A percentile compares a stretch with the other conserved stretches of the same genome.
Evolutionary conservation across 2,797 vertebrate genomes (phyloP).

Genomic region (Manis crassicaudata): DNA sequence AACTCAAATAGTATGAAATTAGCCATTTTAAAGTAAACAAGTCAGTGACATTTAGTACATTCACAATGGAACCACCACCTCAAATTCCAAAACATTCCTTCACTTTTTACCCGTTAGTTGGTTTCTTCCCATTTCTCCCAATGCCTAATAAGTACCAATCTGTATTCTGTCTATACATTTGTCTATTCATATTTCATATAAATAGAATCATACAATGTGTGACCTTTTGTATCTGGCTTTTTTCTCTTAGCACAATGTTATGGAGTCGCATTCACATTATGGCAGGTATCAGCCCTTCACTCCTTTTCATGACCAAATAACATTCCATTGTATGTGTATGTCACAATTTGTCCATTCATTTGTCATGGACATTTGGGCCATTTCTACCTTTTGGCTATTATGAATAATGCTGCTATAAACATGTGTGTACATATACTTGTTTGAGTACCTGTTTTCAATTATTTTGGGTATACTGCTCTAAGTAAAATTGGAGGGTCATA

Average conservation of each 20-base stretch:
- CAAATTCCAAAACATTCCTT: not conserved
- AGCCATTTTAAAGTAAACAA: not conserved
- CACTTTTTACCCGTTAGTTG: not conserved
- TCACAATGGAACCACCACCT: not conserved
- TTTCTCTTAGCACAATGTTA: not conserved
- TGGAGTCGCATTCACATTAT: not conserved
- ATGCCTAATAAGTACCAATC: not conserved
- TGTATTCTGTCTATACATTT: not conserved
- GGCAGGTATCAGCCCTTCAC: not conserved
- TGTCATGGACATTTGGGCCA: not conserved
- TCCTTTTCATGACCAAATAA: not conserved
- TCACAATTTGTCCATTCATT: not conserved
- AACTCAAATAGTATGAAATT: not conserved
- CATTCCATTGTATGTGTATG: not conserved
- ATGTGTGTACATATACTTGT: not conserved
- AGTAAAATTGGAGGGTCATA: not conserved
- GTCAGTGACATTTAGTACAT: not conserved
- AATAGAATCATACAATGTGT: not conserved
- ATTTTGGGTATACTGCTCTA: not conserved
- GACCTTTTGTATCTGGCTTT: not conserved
- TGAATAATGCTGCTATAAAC: not conserved
- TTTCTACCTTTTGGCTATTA: not conserved
- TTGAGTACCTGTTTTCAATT: not conserved
- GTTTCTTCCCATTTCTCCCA: not conserved
- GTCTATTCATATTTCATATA: not conserved